Conservation (phyloP, 2,888 invertebrate genomes). For the Mellilla xanthometata region DNA sequence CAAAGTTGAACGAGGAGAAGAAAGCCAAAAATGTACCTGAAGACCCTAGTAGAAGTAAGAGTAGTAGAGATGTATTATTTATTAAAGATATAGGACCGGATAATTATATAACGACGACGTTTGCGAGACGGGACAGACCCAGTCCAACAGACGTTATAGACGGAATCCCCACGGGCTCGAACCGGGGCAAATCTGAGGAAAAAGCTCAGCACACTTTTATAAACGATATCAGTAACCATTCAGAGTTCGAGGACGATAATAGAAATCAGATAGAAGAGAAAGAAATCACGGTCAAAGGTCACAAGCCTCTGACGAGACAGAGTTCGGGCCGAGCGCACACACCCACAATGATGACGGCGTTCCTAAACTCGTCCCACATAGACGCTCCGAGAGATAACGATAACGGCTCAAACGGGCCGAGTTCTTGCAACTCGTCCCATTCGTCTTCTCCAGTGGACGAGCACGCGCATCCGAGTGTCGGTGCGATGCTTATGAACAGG, state of each 20-base stretch:
- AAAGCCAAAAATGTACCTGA: conserved; percentile 70
- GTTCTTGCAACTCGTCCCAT: conserved; percentile 71
- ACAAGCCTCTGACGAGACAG: conserved; percentile 87
- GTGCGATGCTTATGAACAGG: conserved; percentile 70
- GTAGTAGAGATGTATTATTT: too few species aligned
- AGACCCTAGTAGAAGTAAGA: conserved; percentile 76
- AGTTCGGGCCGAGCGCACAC: conserved; percentile 82
- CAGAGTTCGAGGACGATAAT: conserved; percentile 78
- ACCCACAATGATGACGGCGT: conserved; percentile 76
- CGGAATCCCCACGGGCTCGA: conserved; percentile 60
- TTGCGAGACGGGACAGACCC: conserved; percentile 73
- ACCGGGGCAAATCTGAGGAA: conserved; percentile 72
- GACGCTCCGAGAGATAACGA: conserved; percentile 56
- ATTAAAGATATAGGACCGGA: conserved; percentile 87
- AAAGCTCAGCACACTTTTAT: conserved; percentile 74
- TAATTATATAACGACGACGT: conserved; percentile 87
- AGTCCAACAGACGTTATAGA: conserved; percentile 55
- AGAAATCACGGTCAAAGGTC: conserved; percentile 81
- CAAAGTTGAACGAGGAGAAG: conserved; percentile 69
- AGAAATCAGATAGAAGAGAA: conserved; percentile 77
- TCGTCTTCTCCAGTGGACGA: conserved; percentile 71
- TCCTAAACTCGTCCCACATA: conserved; percentile 69
- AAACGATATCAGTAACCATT: conserved; percentile 72
- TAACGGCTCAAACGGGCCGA: conserved; percentile 62
- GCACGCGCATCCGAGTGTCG: conserved; percentile 57